Percentiles rank a stretch among this genome's conserved stretches.
phyloP scores from a whole-genome alignment of 2,113 vertebrate species.

The Antennarius striatus region DNA sequence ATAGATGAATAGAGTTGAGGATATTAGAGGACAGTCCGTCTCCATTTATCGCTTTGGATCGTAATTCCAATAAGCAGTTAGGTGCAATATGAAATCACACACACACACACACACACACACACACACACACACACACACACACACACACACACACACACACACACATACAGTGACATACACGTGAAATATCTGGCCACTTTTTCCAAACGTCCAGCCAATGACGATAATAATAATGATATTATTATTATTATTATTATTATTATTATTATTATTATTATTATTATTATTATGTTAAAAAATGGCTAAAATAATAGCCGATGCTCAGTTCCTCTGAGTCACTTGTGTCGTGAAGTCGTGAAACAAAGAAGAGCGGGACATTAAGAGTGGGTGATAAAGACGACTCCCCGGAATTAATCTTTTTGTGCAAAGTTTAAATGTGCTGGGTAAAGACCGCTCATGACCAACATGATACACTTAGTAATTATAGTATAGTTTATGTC shows the following conservation, averaged over 20 bases:
- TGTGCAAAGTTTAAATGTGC: constrained; percentile 51
- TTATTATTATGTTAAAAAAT: background rate
- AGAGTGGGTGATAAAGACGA: background rate
- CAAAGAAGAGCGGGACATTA: no score
- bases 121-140: background rate
- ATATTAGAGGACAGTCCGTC: no score
- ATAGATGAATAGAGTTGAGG: no score
- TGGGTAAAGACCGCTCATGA: constrained; percentile 53
- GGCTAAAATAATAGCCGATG: constrained; percentile 1
- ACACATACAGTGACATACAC: background rate
- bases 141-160: background rate
- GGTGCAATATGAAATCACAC: background rate
- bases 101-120: background rate
- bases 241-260: no score
- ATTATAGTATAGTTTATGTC: constrained; percentile 68
- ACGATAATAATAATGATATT: no score
- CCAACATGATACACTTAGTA: constrained; percentile 61
- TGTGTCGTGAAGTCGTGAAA: constrained; percentile 33
- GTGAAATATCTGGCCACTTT: no score
- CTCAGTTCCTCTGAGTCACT: constrained; percentile 30
- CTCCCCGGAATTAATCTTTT: constrained; percentile 36
- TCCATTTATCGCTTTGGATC: no score
- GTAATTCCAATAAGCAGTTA: background rate
- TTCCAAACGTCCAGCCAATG: no score
- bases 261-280: no score